A percentile compares a stretch with the other conserved stretches of the same genome.
phyloP scores from a whole-genome alignment of 2,888 invertebrate species.

The Archaeoteleia sp. region DNA sequence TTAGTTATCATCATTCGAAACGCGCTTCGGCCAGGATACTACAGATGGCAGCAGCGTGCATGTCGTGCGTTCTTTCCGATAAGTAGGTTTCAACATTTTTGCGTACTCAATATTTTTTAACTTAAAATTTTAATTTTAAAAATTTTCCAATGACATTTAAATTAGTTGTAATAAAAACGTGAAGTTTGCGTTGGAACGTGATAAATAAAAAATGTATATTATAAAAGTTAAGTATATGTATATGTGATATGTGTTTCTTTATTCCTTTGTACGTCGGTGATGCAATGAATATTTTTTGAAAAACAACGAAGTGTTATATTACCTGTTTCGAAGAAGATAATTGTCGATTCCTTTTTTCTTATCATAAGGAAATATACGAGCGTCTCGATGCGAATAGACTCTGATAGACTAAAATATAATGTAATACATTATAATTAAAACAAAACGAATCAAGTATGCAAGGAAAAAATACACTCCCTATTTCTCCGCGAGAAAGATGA shows the following conservation, averaged over 20 bases:
- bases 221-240: slow-evolving; percentile 13
- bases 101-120: too few relatives aligned
- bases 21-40: too few relatives aligned
- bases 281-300: slow-evolving; percentile 44
- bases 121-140: too few relatives aligned
- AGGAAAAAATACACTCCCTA: slow-evolving; percentile 46
- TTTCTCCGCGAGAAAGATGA: slow-evolving; percentile 47
- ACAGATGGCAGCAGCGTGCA: too few relatives aligned
- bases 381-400: slow-evolving; percentile 66
- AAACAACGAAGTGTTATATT: slow-evolving; percentile 20
- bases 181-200: too few relatives aligned
- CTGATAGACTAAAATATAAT: slow-evolving; percentile 67
- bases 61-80: too few relatives aligned
- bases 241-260: slow-evolving; percentile 52
- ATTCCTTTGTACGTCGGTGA: slow-evolving; percentile 45
- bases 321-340: background rate
- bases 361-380: slow-evolving; percentile 60
- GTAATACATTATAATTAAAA: slow-evolving; percentile 67
- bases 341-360: slow-evolving; percentile 10
- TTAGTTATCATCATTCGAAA: too few relatives aligned
- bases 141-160: too few relatives aligned
- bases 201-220: slow-evolving; percentile 27
- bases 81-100: too few relatives aligned
- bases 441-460: slow-evolving; percentile 45
- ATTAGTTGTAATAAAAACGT: too few relatives aligned